Base-by-base conservation (phyloP, 1,140 invertebrate species). In the Caenorhabditis latens region DNA sequence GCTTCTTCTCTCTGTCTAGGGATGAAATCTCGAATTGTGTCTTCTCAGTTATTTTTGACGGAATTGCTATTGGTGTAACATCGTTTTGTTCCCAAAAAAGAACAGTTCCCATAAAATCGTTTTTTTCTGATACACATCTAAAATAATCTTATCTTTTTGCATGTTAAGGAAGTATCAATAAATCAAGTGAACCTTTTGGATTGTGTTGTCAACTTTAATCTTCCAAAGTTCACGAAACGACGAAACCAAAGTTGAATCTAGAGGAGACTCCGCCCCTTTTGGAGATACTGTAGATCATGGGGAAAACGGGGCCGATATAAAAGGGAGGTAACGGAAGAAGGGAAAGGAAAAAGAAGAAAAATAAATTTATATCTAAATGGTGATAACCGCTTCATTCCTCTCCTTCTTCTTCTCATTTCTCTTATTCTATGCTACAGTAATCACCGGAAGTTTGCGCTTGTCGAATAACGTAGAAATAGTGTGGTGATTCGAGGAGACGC, bases 391-490 rank as follows among this genome's bases (percentile, higher is more conserved):
- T 79, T 79, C 71, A 14, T 50, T 79, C 46, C 2, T n/a, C 43
- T 79, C 21, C 13, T 24, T 42, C n/a, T 13, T 50, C 21, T 79
- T n/a, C n/a, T 42, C 24, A 32, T 71, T 32, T 53, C 9, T 16
- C 50, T 53, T 53, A 14, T 53, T 50, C 46, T 48, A 8, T 79
- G 7, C 71, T 79, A 79, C 71, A 79, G 71, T 79, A 79, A 79
- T 50, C 71, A 79, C 71, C 71, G 71, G 71, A 79, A 79, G 71
- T 79, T 79, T 13, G 46, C 71, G 71, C 46, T 71, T 71, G 65
- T 32, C 24, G n/a, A 43, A 48, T 4, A n/a, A 32, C 8, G 16
- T 3, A 14, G 24, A 63, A 32, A 63, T 32, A 71, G 11, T 21
- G 46, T n/a, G 14, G 13, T 79, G 46, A 79, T 24, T 50, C 4